These are phyloP conservation scores for Dynastes maya DNA, from an alignment of 2,888 invertebrate species.

Conservation along the genomic window DNA sequence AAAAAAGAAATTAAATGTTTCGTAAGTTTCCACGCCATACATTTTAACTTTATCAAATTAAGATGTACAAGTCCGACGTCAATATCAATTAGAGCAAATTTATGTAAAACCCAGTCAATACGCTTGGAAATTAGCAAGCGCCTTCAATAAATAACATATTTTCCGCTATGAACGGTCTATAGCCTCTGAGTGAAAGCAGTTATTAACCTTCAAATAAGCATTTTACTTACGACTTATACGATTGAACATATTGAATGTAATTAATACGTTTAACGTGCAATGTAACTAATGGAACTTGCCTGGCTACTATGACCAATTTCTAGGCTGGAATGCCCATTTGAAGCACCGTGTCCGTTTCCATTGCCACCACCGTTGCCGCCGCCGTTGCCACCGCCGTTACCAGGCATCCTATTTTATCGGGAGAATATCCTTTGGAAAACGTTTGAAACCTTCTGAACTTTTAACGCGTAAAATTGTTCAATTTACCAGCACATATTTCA, in stretches of 20 bases:
- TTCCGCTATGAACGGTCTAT: not conserved
- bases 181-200: slow-evolving; percentile 7
- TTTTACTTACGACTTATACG: not conserved
- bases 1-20: no score
- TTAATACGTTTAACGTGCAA: not conserved
- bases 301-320: slow-evolving; percentile 72
- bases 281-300: slow-evolving; percentile 61
- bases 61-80: no score
- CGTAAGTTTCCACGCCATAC: no score
- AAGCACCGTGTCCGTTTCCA: slow-evolving; percentile 29
- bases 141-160: not conserved
- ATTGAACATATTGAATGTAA: not conserved
- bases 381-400: not conserved
- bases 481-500: slow-evolving; percentile 18
- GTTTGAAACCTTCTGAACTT: not conserved
- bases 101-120: not conserved
- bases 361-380: not conserved
- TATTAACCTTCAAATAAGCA: slow-evolving; percentile 12
- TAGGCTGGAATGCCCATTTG: slow-evolving; percentile 73
- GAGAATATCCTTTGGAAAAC: not conserved
- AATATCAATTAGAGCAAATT: not conserved
- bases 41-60: no score
- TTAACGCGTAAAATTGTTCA: not conserved
- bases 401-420: slow-evolving; percentile 50
- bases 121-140: not conserved